Conservation (phyloP, 2,113 vertebrate species). For the Scomber japonicus region DNA sequence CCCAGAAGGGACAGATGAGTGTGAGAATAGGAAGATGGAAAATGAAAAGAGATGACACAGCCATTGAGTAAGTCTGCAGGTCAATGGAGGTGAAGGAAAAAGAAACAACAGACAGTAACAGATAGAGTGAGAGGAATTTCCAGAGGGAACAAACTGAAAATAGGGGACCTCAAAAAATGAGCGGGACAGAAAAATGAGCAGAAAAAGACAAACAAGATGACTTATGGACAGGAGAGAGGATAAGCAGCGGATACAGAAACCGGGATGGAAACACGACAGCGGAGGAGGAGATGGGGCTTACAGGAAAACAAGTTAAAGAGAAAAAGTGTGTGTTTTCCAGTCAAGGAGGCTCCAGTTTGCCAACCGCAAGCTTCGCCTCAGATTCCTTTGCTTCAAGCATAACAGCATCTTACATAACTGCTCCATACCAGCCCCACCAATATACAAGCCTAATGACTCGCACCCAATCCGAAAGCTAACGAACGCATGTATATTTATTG, state of each 20-base stretch:
- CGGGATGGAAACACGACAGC: constrained; percentile 37
- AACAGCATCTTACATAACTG: constrained; percentile 62
- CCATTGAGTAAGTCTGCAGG: constrained; percentile 60
- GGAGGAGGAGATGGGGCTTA: constrained; percentile 17
- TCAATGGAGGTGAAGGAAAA: constrained; percentile 70
- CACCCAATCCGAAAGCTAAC: constrained; percentile 34
- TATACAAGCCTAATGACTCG: constrained; percentile 17
- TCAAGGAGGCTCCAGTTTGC: constrained; percentile 62
- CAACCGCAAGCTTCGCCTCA: constrained; percentile 63
- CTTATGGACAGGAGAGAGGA: constrained; percentile 28
- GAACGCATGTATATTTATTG: constrained; percentile 5
- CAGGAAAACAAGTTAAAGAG: constrained; percentile 47
- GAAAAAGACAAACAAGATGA: constrained; percentile 42
- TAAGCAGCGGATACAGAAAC: constrained; percentile 11
- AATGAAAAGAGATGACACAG: constrained; percentile 70
- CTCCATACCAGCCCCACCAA: constrained; percentile 52
- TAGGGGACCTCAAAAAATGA: constrained; percentile 16
- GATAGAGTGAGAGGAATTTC: constrained; percentile 52
- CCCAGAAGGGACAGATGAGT: constrained; percentile 57
- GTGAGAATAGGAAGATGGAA: constrained; percentile 76
- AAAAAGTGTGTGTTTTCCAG: constrained; percentile 63
- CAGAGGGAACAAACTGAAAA: constrained; percentile 4
- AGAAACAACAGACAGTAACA: constrained; percentile 62
- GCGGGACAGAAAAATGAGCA: constrained; percentile 9
- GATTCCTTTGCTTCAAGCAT: constrained; percentile 64